Evolutionary conservation across 2,113 vertebrate species (phyloP).

Genomic region (Menura novaehollandiae): DNA sequence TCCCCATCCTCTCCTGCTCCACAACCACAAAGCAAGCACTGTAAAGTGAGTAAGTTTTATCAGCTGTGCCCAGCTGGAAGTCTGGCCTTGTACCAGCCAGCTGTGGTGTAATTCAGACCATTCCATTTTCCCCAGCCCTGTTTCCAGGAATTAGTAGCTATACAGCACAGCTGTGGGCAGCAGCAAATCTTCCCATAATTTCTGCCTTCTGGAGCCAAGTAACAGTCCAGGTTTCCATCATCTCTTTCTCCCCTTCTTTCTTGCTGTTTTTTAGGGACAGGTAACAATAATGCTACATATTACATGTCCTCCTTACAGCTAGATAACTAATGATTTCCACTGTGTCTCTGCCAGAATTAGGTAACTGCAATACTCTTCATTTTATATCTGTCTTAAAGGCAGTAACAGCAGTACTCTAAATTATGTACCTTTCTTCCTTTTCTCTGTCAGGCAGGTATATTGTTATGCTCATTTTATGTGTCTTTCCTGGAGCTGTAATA

Average conservation of each 20-base stretch:
- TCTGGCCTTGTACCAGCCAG: neutral
- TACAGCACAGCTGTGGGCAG: neutral
- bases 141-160: neutral
- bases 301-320: neutral
- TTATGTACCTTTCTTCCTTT: slow-evolving; percentile 25
- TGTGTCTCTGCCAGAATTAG: slow-evolving; percentile 1
- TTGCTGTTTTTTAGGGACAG: neutral
- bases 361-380: slow-evolving; percentile 9
- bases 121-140: neutral
- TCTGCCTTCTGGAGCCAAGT: neutral
- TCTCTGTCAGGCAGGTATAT: slow-evolving; percentile 27
- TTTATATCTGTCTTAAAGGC: slow-evolving; percentile 33
- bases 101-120: neutral
- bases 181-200: slow-evolving; percentile 8
- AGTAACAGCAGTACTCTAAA: slow-evolving; percentile 12
- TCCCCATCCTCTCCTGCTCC: neutral
- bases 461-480: slow-evolving; percentile 36
- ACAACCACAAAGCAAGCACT: fast-evolving
- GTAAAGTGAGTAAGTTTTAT: neutral
- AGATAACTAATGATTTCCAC: slow-evolving; percentile 33
- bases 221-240: neutral
- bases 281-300: slow-evolving; percentile 38
- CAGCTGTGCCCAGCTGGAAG: neutral
- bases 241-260: neutral
- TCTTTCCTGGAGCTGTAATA: slow-evolving; percentile 41